Evolutionary conservation across 2,113 vertebrate species (phyloP).

Genomic region (Probosciger aterrimus): DNA sequence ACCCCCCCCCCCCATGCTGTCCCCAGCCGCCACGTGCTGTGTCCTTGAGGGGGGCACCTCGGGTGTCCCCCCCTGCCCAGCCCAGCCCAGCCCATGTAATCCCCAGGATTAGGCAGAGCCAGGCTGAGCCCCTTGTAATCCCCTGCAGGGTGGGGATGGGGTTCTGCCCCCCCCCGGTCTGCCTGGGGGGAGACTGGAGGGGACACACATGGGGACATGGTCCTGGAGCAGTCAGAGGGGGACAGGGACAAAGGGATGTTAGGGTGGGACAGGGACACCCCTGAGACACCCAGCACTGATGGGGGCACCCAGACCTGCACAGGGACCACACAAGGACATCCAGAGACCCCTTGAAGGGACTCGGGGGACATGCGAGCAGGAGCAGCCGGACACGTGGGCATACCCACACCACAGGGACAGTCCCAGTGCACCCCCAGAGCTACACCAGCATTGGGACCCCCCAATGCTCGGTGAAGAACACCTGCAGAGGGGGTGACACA

Average conservation of each 20-base stretch:
- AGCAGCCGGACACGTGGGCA: accelerated
- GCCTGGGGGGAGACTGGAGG: neutral
- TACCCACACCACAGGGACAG: neutral
- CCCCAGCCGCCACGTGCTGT: accelerated
- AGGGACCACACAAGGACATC: accelerated
- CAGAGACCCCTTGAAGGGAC: neutral
- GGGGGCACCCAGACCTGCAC: neutral
- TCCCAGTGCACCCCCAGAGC: accelerated
- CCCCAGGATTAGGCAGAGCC: conserved; percentile 22
- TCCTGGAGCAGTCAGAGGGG: accelerated
- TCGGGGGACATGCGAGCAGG: accelerated
- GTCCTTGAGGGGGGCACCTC: neutral
- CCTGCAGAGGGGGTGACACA: neutral
- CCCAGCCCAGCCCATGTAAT: conserved; percentile 6
- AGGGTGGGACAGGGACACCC: neutral
- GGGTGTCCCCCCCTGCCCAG: neutral
- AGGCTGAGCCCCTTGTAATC: conserved; percentile 22
- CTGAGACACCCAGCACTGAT: neutral
- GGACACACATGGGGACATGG: neutral
- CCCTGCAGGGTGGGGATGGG: neutral
- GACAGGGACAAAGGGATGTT: neutral
- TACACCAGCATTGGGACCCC: accelerated
- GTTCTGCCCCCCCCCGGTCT: neutral
- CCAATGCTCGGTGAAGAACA: neutral
- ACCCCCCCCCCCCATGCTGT: neutral